Percentiles rank a stretch among this genome's conserved stretches.
These are phyloP conservation scores for Anguilla megastoma DNA, from an alignment of 2,797 vertebrate species.

Conservation along the genomic window DNA sequence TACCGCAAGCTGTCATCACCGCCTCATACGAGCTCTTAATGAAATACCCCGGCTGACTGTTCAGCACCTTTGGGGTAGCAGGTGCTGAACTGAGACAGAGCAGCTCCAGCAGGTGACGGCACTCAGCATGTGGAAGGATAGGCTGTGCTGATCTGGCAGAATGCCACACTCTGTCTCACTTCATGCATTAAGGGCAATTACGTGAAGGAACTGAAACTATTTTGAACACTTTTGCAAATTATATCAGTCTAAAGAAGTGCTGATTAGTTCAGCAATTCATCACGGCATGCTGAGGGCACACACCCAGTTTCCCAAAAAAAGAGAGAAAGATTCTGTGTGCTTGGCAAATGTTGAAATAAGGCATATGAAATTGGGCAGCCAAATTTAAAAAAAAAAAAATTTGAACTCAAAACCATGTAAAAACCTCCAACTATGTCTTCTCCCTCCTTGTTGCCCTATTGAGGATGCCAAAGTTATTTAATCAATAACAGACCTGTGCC, in stretches of 20 bases:
- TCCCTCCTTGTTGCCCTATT: background rate
- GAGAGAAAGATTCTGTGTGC: background rate
- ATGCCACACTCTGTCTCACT: background rate
- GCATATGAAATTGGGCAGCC: background rate
- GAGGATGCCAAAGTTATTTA: background rate
- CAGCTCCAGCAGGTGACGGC: constrained; percentile 19
- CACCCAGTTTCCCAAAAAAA: background rate
- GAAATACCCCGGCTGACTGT: constrained; percentile 23
- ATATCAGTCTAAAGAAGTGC: background rate
- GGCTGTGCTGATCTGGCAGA: background rate
- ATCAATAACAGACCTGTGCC: background rate
- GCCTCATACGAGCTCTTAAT: constrained; percentile 14
- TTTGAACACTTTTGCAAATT: background rate
- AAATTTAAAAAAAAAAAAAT: background rate
- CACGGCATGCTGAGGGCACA: background rate
- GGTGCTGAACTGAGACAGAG: constrained; percentile 6
- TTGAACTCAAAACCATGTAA: background rate
- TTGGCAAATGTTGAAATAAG: background rate
- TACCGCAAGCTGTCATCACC: background rate
- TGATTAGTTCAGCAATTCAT: background rate
- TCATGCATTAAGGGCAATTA: background rate
- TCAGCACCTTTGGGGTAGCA: background rate
- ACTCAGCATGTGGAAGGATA: background rate
- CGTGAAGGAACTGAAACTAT: background rate
- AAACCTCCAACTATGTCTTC: background rate